Evolutionary conservation across 2,888 invertebrate genomes (phyloP), one percentile per base, ranked within the genome.

Genomic region (Salticus scenicus): DNA sequence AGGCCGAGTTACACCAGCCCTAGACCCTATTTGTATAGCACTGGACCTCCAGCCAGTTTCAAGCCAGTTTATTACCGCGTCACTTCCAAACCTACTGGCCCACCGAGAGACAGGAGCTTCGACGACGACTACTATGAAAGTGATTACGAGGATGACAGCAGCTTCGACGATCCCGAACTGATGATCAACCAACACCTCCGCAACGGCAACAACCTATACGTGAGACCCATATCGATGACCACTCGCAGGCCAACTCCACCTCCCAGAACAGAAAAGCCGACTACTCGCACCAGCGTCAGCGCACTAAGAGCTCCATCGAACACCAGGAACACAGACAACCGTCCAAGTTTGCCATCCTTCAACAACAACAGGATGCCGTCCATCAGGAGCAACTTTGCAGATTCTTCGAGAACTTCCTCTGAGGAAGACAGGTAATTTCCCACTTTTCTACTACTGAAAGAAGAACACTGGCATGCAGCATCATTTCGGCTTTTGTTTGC

Each of bases 161-260:
- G 70, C 7, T 20, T 67, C 12, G 83, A 83, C 51, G 78, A 85
- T 2, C 84, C 84, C 1, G 57, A 64, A 12, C 20, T 85, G 41
- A 79, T 85, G 78, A 69, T 78, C 14, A 85, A 85, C 64, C 84
- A 78, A 24, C 78, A 85, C 28, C 70, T 79, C 1, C 73, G 84
- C 64, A 74, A 63, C 12, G 70, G 73, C 1, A 85, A 74, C 20
- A 77, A 83, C 57, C 8, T 74, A 27, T 85, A 85, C 20, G 78
- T 85, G 0, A 78, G 84, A 28, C 83, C 83, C 1, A 77, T 83
- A 12, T 51, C 83, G 0, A 71, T 75, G n/a, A n/a, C 70, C 0
- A 75, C 70, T 31, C 24, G n/a, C 1, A 70, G 82, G 27, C 75
- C 82, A 5, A 83, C 75, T 1, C 17, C 63, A 0, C 41, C 81